Conservation (phyloP, 2,888 invertebrate species). For the Clusia tigrina region DNA sequence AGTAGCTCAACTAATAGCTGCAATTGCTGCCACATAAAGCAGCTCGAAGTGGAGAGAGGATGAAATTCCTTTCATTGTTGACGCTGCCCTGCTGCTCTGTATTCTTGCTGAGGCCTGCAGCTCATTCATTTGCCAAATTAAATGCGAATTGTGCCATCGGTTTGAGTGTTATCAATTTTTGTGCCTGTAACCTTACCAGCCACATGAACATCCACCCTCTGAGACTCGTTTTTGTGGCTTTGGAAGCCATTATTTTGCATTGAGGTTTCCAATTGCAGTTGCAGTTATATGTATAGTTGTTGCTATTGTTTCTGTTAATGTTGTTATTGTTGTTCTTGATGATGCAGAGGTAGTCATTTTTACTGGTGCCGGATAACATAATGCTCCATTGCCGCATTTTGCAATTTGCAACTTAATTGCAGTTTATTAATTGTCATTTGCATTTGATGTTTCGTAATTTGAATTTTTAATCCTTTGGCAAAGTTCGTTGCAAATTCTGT, state of each 20-base stretch:
- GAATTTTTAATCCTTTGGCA: too few species aligned
- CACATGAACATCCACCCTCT: not conserved
- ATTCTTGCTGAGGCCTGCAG: not conserved
- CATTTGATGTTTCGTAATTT: not conserved
- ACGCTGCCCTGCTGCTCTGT: not conserved
- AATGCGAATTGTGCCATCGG: not conserved
- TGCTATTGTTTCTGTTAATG: conserved; percentile 13
- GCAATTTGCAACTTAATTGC: conserved; percentile 20
- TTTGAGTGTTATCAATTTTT: not conserved
- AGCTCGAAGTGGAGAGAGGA: not conserved
- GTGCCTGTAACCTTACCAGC: not conserved
- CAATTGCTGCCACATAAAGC: not conserved
- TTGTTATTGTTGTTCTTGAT: conserved; percentile 9
- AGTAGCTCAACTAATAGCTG: not conserved
- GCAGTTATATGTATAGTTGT: conserved; percentile 10
- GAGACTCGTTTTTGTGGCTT: conserved; percentile 48
- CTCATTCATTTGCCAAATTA: conserved; percentile 21
- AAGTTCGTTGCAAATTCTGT: too few species aligned
- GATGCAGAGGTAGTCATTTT: too few species aligned
- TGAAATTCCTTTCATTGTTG: not conserved
- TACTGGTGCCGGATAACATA: not conserved
- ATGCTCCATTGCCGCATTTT: conserved; percentile 12
- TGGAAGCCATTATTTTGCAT: conserved; percentile 59
- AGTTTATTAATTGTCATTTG: conserved; percentile 17
- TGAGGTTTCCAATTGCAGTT: conserved; percentile 53